Conservation (phyloP, 64 coral and sea anemone species). For the Catalaphyllia jardinei region DNA sequence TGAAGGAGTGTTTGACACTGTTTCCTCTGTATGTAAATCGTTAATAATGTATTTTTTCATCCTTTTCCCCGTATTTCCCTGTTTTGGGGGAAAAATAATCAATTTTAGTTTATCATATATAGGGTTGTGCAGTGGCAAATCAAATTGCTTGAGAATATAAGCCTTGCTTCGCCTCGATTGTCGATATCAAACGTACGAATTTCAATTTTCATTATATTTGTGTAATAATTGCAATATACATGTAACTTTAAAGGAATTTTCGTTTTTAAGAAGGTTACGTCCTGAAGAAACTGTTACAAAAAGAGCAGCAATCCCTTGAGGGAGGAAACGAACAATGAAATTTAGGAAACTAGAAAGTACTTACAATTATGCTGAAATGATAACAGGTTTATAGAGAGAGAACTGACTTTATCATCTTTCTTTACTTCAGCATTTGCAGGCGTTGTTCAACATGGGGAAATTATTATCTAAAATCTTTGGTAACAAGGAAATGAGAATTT, state of each 20-base stretch:
- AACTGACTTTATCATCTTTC: too few species aligned
- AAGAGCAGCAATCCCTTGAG: too few species aligned
- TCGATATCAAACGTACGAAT: too few species aligned
- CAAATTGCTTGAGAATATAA: neutral
- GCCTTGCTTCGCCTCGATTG: too few species aligned
- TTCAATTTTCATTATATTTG: too few species aligned
- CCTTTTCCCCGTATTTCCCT: neutral
- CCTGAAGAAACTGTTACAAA: too few species aligned
- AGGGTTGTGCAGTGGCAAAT: neutral
- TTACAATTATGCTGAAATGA: neutral
- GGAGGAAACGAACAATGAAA: too few species aligned
- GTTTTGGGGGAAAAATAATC: neutral
- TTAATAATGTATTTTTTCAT: constrained; percentile 14
- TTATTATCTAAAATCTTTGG: constrained; percentile 72
- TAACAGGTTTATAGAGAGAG: neutral
- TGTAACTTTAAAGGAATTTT: too few species aligned
- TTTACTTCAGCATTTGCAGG: constrained; percentile 4
- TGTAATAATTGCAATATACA: too few species aligned
- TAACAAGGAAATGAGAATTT: constrained; percentile 72
- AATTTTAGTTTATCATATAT: neutral
- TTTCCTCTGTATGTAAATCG: constrained; percentile 25
- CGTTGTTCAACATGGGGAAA: constrained; percentile 51
- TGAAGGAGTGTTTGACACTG: constrained; percentile 29
- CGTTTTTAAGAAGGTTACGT: too few species aligned
- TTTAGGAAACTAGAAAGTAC: too few species aligned